Base-by-base conservation (phyloP, 2,888 invertebrate genomes). In the Cerastis rubricosa region DNA sequence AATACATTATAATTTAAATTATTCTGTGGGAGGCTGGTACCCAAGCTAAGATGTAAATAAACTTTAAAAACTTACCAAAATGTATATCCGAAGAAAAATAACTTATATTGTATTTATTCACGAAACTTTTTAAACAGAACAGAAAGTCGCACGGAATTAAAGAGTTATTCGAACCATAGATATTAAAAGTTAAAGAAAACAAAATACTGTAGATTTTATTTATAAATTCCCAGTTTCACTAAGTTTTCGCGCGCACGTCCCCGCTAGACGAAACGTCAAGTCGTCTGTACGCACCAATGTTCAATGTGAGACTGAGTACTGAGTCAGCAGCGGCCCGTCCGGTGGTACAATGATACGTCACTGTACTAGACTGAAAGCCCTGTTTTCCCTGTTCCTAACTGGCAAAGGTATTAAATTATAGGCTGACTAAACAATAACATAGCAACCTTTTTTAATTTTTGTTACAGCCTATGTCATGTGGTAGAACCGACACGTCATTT, bases 281-380 rank as follows among this genome's bases (percentile, higher is more conserved):
- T 73, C 91, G 91, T 89, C 88, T 88, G 80, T 43, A 83, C 90
- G 85, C 87, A 84, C 81, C 87, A 85, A 81, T 86, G 90, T 85
- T 87, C 88, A 77, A 74, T 78, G 85, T 88, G 84, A 87, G 89
- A 91, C 91, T 91, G 91, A 73, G 47, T 81, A 61, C 67, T 64
- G 71, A 78, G 79, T 80, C 35, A 71, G 70, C 79, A 72, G 66
- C 61, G 47, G 78, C 70, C 71, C 70, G 78, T 67, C 65, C 78
- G 80, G 76, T 83, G 85, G 71, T 74, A 72, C 72, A 68, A 71
- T 75, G 70, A 72, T 79, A 81, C 80, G 85, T 78, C 86, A 78
- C 83, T 7, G 68, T 57, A 72, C 61, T 73, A 66, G 6, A 71
- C 40, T 68, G 45, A 78, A 76, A 74, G 51, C 71, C 71, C 71